phyloP scores from a whole-genome alignment of 2,797 vertebrate species.

The Sebastolobus alascanus region DNA sequence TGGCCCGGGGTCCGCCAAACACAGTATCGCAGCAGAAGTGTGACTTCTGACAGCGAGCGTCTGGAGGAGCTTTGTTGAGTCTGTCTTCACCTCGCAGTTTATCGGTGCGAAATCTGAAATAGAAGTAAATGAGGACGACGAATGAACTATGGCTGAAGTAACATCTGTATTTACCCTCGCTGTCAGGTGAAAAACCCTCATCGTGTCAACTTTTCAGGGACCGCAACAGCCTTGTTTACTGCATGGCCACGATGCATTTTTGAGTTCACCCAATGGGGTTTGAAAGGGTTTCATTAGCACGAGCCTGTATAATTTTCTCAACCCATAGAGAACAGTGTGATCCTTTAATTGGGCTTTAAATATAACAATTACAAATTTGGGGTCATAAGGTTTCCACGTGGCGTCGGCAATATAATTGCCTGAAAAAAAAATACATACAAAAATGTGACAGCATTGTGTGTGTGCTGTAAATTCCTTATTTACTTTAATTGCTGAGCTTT shows the following conservation, averaged over 20 bases:
- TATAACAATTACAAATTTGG: neutral
- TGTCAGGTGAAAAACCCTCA: slow-evolving; percentile 4
- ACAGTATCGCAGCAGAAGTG: slow-evolving; percentile 24
- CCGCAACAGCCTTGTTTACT: slow-evolving; percentile 20
- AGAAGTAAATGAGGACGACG: neutral
- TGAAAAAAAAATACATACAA: neutral
- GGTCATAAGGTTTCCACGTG: neutral
- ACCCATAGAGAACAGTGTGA: slow-evolving; percentile 1
- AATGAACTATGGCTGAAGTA: neutral
- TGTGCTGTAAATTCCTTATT: neutral
- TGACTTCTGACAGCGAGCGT: slow-evolving; percentile 34
- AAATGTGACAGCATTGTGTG: neutral
- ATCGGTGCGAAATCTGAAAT: neutral
- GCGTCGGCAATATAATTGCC: neutral
- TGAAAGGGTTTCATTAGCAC: slow-evolving; percentile 39
- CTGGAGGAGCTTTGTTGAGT: slow-evolving; percentile 14
- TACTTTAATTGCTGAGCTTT: neutral
- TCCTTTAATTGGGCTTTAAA: slow-evolving; percentile 44
- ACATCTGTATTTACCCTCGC: neutral
- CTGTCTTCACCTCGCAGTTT: neutral
- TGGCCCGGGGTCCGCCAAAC: slow-evolving; percentile 30
- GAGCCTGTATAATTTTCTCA: slow-evolving; percentile 33
- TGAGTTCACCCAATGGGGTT: slow-evolving; percentile 25
- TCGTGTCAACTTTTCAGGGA: neutral
- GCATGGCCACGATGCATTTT: slow-evolving; percentile 5